These are phyloP conservation scores for Bombycilla garrulus DNA, from an alignment of 2,113 vertebrate genomes.

Conservation along the genomic window DNA sequence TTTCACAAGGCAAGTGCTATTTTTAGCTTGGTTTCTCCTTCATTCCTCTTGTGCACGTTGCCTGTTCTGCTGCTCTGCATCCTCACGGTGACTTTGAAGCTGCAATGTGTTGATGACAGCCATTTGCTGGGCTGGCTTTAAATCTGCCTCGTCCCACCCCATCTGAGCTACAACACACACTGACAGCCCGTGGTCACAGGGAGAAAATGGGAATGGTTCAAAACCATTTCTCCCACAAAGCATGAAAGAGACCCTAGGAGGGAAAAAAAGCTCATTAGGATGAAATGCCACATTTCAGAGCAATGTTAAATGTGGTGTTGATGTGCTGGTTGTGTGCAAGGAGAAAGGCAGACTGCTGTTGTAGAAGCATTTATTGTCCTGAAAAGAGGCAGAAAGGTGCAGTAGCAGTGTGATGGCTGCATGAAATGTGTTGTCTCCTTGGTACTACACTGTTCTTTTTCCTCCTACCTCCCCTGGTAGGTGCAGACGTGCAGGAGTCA, in stretches of 20 bases:
- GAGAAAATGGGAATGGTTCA: neutral
- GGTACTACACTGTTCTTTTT: neutral
- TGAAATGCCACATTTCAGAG: neutral
- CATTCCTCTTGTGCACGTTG: neutral
- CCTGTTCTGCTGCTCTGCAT: neutral
- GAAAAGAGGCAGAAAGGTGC: neutral
- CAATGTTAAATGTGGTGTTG: neutral
- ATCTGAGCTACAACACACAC: slow-evolving; percentile 12
- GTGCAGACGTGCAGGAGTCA: neutral
- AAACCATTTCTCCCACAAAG: slow-evolving; percentile 12
- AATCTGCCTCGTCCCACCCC: slow-evolving; percentile 35
- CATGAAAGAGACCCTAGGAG: neutral
- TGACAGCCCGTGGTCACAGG: neutral
- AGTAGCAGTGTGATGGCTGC: neutral
- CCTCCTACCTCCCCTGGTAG: neutral
- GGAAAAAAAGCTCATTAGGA: neutral
- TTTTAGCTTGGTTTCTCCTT: neutral
- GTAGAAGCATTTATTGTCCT: neutral
- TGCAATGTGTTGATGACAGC: neutral
- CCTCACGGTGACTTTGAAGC: slow-evolving; percentile 9
- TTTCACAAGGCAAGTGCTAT: neutral
- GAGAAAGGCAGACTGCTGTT: neutral
- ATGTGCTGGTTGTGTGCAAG: neutral
- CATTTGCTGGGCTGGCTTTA: slow-evolving; percentile 31
- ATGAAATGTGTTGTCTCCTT: neutral